Evolutionary conservation across 2,888 invertebrate genomes (phyloP).

Genomic region (Cerastis rubricosa): DNA sequence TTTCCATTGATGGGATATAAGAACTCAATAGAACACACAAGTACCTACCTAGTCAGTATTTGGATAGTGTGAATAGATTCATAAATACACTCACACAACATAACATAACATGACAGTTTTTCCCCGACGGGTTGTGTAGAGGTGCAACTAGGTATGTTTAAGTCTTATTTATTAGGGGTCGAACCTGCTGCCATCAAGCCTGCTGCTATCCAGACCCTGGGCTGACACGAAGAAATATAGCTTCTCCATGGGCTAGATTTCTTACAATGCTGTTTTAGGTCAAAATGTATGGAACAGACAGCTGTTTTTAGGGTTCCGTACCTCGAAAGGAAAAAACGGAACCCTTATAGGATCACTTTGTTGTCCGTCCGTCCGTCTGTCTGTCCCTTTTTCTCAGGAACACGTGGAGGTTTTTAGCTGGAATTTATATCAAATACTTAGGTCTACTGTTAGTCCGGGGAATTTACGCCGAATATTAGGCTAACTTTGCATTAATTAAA

Average conservation of each 20-base stretch:
- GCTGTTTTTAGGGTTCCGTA: too few species aligned
- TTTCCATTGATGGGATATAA: slow-evolving; percentile 23
- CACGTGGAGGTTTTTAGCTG: too few species aligned
- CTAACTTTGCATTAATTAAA: too few species aligned
- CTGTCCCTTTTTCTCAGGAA: too few species aligned
- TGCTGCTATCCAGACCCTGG: background rate
- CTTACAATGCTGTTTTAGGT: too few species aligned
- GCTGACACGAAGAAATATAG: background rate
- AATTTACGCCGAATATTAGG: too few species aligned
- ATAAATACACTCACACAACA: background rate
- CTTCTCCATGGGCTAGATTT: background rate
- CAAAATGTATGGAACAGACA: too few species aligned
- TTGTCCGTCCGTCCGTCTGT: too few species aligned
- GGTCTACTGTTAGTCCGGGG: too few species aligned
- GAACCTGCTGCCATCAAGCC: background rate
- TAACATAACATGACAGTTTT: background rate
- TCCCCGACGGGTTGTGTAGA: background rate
- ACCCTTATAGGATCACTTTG: too few species aligned
- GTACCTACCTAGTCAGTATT: background rate
- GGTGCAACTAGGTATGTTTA: background rate
- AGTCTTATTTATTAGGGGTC: background rate
- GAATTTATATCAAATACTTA: too few species aligned
- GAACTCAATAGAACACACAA: slow-evolving; percentile 2
- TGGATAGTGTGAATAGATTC: background rate
- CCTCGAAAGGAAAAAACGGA: too few species aligned